These are phyloP conservation scores for Drosophila mimica DNA, from an alignment of 2,888 invertebrate genomes.

Conservation along the genomic window DNA sequence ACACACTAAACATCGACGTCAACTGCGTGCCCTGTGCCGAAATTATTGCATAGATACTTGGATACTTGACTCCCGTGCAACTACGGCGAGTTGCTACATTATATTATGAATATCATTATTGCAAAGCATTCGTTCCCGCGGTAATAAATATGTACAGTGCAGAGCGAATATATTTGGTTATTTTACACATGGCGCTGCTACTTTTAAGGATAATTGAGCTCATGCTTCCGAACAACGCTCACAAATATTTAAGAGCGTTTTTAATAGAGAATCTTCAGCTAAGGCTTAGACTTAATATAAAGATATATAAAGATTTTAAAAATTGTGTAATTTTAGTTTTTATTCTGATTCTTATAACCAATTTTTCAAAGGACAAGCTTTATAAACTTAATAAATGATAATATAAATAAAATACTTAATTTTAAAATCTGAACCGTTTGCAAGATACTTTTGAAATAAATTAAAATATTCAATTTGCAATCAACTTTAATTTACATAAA, in stretches of 20 bases:
- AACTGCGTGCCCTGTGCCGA: slow-evolving; percentile 42
- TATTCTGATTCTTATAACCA: not conserved
- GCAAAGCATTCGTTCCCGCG: slow-evolving; percentile 6
- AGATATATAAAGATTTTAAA: no score
- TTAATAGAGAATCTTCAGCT: not conserved
- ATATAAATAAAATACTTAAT: not conserved
- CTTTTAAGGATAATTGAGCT: not conserved
- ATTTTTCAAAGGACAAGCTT: no score
- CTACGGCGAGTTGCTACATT: slow-evolving; percentile 23
- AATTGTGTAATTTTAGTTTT: not conserved
- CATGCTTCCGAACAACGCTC: not conserved
- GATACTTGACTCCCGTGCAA: slow-evolving; percentile 23
- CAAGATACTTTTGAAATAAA: not conserved
- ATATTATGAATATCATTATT: slow-evolving; percentile 32
- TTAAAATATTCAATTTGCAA: not conserved
- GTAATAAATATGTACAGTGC: slow-evolving; percentile 8
- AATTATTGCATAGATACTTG: slow-evolving; percentile 23
- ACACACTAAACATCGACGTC: slow-evolving; percentile 26
- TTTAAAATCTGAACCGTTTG: not conserved
- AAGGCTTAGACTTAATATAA: no score
- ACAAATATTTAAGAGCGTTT: not conserved
- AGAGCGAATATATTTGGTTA: slow-evolving; percentile 4
- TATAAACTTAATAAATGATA: no score
- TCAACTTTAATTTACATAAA: no score
- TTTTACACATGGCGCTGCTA: not conserved